Evolutionary conservation across 2,888 invertebrate species (phyloP), one percentile per base, ranked within the genome.

Genomic region (Falcaria lacertinaria): DNA sequence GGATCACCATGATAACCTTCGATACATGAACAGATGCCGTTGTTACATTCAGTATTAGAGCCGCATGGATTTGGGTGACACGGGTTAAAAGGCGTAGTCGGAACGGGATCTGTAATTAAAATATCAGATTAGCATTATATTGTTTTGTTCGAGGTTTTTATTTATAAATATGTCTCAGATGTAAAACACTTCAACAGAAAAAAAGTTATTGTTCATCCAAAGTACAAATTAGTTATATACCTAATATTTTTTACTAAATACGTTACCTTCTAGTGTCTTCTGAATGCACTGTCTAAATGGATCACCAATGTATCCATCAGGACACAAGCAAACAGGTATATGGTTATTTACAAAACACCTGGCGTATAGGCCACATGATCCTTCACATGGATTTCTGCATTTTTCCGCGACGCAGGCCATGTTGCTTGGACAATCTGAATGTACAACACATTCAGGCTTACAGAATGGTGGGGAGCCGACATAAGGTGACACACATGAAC

Each of bases 271-370:
- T 76, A 91, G 74, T 60, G 90, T 90, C 63, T 89, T 80, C n/a
- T 73, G 79, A 47, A 82, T 64, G 56, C 94, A 94, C 60, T 92
- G 90, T 8, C 90, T 91, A 66, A 95, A 94, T n/a, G 94, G 93
- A 78, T 92, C 92, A 38, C 94, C 94, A 34, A 91, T 90, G 63
- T 91, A 93, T 25, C 91, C 92, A 38, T 90, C 89, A 32, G 92
- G 87, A 63, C 95, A 95, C 42, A 92, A 90, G 62, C 95, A 95
- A n/a, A 94, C 90, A 1, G 95, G 93, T 45, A 92, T 88, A 66
- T 95, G 95, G 68, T 93, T 93, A 36, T 91, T 89, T 1, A 93
- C 93, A 65, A 91, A 90, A 56, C 95, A 95, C 34, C 90, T 80
- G 4, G 94, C 92, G 66, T 91, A 92, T 33, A 90, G 69, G 16